Conservation (phyloP, 2,113 vertebrate genomes). For the Microcebus lehilahytsara region DNA sequence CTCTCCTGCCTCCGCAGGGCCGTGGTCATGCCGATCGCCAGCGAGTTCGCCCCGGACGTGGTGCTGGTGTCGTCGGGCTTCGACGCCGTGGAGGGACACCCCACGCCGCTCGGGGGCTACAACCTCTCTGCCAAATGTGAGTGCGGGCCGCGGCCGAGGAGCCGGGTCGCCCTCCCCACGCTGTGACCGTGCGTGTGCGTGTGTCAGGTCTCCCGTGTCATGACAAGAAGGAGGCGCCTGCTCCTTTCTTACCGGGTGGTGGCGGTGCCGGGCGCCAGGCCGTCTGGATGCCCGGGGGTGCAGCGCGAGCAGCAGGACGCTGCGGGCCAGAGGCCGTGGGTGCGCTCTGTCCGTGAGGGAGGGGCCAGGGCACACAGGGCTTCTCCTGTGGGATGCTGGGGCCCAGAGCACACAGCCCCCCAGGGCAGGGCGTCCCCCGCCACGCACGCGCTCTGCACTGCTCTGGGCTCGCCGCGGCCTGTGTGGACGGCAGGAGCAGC, state of each 20-base stretch:
- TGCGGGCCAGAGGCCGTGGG: no score
- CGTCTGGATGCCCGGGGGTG: neutral
- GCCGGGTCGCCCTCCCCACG: fast-evolving
- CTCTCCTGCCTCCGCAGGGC: conserved; percentile 84
- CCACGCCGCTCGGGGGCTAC: conserved; percentile 94
- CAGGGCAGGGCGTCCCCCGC: neutral
- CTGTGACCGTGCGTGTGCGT: fast-evolving
- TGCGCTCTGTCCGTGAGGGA: fast-evolving
- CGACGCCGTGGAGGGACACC: conserved; percentile 95
- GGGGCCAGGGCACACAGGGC: neutral
- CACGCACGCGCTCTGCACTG: fast-evolving
- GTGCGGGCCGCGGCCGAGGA: conserved; percentile 17
- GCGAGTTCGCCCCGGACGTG: conserved; percentile 94
- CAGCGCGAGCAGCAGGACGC: fast-evolving
- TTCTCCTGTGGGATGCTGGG: neutral
- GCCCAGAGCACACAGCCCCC: neutral
- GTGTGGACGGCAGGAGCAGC: no score
- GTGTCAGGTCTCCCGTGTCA: fast-evolving
- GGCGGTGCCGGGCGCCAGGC: fast-evolving
- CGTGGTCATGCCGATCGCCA: conserved; percentile 96
- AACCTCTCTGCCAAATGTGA: conserved; percentile 95
- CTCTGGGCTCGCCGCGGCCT: no score
- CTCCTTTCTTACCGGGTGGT: fast-evolving
- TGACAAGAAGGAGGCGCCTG: fast-evolving
- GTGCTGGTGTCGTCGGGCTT: conserved; percentile 97